Evolutionary conservation across 92 coral and sea anemone species (phyloP), one percentile per base, ranked within the genome.

Genomic region (Pocillopora meandrina): DNA sequence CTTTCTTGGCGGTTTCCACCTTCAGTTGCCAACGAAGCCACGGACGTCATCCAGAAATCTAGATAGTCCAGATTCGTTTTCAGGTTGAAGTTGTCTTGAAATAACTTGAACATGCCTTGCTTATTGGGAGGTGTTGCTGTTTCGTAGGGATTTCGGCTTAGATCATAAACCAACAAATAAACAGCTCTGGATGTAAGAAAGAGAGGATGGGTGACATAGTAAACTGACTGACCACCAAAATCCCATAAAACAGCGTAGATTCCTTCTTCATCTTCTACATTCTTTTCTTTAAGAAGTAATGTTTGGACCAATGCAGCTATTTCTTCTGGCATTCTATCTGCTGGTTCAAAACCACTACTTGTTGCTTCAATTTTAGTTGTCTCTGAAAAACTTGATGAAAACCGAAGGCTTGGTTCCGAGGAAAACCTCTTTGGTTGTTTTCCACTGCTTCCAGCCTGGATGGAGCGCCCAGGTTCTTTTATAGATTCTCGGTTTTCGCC

Each of bases 151-250:
- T 83, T 66, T 18, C 80, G 64, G 57, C 82, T 81, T 20, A 92
- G 84, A 58, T 85, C 90, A 66, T 86, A 73, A 12, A 87, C 90
- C 35, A 92, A 72, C 21, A 92, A 63, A 42, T 83, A 92, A 47
- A 92, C 77, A n/a, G 91, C 92, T 26, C 85, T 79, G 17, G 91
- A 31, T 31, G 93, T 85, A 64, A 92, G 84, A 65, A 92, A 92
- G 65, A 92, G 76, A 26, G 91, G 92, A 58, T 91, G 97, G 18
- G 94, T 91, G 33, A 77, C 91, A 80, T 89, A 85, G 74, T 91
- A 93, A 10, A 90, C 84, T 17, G 90, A 85, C 75, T 93, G 94
- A 1, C 97, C 97, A 55, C 92, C 97, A 65, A 93, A 88, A 61
- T 93, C 97, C 92, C 92, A 82, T 17, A 88, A 61, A 56, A 78